These are phyloP conservation scores for Hirtodrosophila confusa DNA, from an alignment of 2,888 invertebrate genomes.

Conservation along the genomic window DNA sequence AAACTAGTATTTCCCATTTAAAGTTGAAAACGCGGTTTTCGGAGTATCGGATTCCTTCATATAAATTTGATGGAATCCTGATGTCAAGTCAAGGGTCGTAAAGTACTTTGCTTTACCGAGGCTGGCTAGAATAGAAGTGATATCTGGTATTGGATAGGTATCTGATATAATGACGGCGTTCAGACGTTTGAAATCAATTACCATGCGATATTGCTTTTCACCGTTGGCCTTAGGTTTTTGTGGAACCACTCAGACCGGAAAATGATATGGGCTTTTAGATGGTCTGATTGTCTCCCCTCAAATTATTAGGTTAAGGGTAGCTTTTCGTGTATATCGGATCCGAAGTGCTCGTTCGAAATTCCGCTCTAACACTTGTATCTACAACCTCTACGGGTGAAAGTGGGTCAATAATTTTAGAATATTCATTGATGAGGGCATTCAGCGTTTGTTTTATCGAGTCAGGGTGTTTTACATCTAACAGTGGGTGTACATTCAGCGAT, in stretches of 20 bases:
- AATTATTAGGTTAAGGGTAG: constrained; percentile 39
- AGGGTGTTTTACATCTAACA: not conserved
- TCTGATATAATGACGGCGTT: no score
- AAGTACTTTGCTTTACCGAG: no score
- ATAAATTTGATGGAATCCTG: no score
- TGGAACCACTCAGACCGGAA: constrained; percentile 57
- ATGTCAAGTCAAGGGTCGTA: no score
- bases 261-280: constrained; percentile 64
- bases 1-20: no score
- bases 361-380: constrained; percentile 4
- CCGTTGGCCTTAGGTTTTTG: constrained; percentile 49
- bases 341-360: constrained; percentile 49
- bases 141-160: no score
- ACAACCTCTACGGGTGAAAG: not conserved
- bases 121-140: no score
- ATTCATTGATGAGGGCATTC: not conserved
- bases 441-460: not conserved
- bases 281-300: constrained; percentile 24
- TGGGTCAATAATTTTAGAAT: constrained; percentile 5
- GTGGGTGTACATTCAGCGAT: not conserved
- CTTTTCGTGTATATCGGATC: constrained; percentile 72
- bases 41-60: no score
- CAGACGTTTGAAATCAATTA: constrained; percentile 49
- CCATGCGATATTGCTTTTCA: constrained; percentile 47
- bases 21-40: no score